A percentile compares a stretch with the other conserved stretches of the same genome.
phyloP scores from a whole-genome alignment of 2,888 invertebrate species.

The Harmothoe impar region DNA sequence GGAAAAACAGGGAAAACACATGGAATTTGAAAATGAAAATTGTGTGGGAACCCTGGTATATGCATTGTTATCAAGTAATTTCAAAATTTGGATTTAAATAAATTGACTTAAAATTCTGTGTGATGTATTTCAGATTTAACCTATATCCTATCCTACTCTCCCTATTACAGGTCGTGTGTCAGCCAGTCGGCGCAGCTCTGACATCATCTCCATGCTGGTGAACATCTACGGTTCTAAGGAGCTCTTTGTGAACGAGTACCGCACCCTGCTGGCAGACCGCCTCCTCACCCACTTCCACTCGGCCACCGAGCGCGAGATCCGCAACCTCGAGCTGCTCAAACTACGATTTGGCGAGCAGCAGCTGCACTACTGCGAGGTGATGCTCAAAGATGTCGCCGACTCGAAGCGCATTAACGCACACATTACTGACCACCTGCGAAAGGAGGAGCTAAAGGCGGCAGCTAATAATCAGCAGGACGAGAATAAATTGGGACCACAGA shows the following conservation, averaged over 20 bases:
- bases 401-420: slow-evolving; percentile 94
- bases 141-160: too few species aligned
- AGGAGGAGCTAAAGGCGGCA: slow-evolving; percentile 66
- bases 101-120: too few species aligned
- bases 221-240: slow-evolving; percentile 99
- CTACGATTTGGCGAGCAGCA: slow-evolving; percentile 96
- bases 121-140: too few species aligned
- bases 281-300: slow-evolving; percentile 88
- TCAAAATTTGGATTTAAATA: too few species aligned
- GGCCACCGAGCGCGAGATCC: slow-evolving; percentile 86
- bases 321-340: slow-evolving; percentile 96
- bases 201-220: slow-evolving; percentile 98
- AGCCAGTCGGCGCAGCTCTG: slow-evolving; percentile 88
- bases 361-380: slow-evolving; percentile 98
- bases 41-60: too few species aligned
- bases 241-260: slow-evolving; percentile 98
- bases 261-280: slow-evolving; percentile 94
- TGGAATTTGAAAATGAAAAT: too few species aligned
- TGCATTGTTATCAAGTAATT: too few species aligned
- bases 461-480: neutral
- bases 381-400: slow-evolving; percentile 98
- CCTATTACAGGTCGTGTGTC: slow-evolving; percentile 86
- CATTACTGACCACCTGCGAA: slow-evolving; percentile 75
- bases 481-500: too few species aligned
- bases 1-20: too few species aligned